Evolutionary conservation across 2,113 vertebrate genomes (phyloP).

Genomic region (Chaetorhynchus papuensis): DNA sequence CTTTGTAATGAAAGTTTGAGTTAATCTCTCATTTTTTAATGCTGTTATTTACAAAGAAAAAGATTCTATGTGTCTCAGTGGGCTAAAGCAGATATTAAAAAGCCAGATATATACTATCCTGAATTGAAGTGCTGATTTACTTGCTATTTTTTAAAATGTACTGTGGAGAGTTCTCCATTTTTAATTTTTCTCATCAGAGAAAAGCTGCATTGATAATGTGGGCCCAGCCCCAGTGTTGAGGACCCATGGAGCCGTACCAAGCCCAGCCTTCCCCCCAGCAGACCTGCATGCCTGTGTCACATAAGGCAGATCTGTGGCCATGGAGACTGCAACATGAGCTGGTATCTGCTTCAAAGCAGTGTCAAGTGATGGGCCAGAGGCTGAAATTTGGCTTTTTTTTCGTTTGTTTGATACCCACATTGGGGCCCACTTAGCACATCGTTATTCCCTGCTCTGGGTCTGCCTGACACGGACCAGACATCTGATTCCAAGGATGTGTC

Average conservation of each 20-base stretch:
- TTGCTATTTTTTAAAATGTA: not conserved
- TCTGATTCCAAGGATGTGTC: not conserved
- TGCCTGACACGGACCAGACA: not conserved
- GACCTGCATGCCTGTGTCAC: accelerated
- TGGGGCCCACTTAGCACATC: not conserved
- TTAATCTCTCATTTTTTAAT: not conserved
- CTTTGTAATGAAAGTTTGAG: not conserved
- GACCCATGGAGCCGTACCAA: accelerated
- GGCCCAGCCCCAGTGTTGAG: not conserved
- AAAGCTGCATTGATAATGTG: not conserved
- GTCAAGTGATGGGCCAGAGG: not conserved
- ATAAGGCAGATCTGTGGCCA: not conserved
- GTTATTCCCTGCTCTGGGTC: not conserved
- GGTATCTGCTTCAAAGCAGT: not conserved
- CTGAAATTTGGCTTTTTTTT: not conserved
- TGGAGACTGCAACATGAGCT: too few species aligned
- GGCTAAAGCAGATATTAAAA: constrained; percentile 4
- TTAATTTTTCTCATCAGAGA: not conserved
- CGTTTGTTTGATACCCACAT: not conserved
- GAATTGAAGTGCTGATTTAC: not conserved
- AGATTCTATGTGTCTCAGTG: not conserved
- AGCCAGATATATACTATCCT: not conserved
- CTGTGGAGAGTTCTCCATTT: not conserved
- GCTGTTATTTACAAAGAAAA: constrained; percentile 1
- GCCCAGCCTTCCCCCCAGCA: not conserved